Evolutionary conservation across 2,888 invertebrate genomes (phyloP), one percentile per base, ranked within the genome.

Genomic region (Cryptus armator): DNA sequence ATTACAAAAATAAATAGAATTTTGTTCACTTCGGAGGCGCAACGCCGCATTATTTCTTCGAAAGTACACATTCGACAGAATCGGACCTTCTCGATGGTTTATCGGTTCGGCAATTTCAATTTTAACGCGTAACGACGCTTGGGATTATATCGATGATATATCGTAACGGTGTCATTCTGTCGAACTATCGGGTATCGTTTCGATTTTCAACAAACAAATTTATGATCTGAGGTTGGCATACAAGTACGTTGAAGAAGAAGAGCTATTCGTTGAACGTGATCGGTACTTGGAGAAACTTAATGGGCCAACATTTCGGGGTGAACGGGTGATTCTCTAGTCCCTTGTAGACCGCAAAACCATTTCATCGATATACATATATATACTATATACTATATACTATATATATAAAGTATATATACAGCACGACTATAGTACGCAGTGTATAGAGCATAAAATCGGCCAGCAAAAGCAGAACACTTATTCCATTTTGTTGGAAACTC

Each of bases 231-330:
- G 74, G 51, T 43, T 62, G 70, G 78, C 72, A 44, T 29, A 44
- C 24, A 46, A 44, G 1, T 79, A 70, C n/a, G 12, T 24, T 29
- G 70, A 68, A n/a, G 75, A 84, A 84, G 75, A 84, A 83, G 79
- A 80, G 75, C 83, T 71, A 80, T 84, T 76, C 83, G 79, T 66
- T 64, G 53, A 62, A 70, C 56, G 80, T 76, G 79, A 80, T 80
- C 80, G 80, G 79, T 84, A 76, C 83, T 84, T 80, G 37, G 75
- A 71, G 75, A 10, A 84, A 76, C 70, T 84, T 84, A 84, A 84
- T 79, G 83, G 75, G 62, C 71, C 75, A 32, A 80, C 71, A 71
- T 84, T 84, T 75, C 71, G 75, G 59, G 37, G 59, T 19, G 44
- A 67, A 67, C 24, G 56, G 75, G 71, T 76, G 29, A 77, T 76